Conservation (phyloP, 2,113 vertebrate genomes). For the Ascaphus truei region DNA sequence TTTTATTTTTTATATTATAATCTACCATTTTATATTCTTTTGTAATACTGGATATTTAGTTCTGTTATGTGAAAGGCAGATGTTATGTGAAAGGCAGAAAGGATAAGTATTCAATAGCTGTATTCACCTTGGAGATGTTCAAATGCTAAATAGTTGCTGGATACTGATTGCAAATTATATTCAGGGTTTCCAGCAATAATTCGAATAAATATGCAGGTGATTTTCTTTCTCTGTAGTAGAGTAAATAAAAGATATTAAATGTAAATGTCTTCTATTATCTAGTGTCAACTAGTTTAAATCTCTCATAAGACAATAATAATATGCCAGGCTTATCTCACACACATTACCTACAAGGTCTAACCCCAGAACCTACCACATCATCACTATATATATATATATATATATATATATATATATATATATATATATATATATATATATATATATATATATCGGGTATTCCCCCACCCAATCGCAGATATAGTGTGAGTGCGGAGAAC, state of each 20-base stretch:
- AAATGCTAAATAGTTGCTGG: slow-evolving; percentile 5
- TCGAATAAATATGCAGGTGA: slow-evolving; percentile 2
- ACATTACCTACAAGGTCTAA: too few species aligned
- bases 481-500: too few species aligned
- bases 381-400: too few species aligned
- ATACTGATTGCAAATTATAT: slow-evolving; percentile 26
- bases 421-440: too few species aligned
- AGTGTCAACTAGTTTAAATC: slow-evolving; percentile 34
- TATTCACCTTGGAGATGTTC: slow-evolving; percentile 15
- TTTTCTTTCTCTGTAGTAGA: neutral
- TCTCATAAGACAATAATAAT: slow-evolving; percentile 13
- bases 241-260: slow-evolving; percentile 21
- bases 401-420: too few species aligned
- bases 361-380: too few species aligned
- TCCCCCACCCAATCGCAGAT: too few species aligned
- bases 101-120: neutral
- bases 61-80: neutral
- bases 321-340: slow-evolving; percentile 21
- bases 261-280: slow-evolving; percentile 35
- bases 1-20: neutral
- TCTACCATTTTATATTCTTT: neutral
- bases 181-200: slow-evolving; percentile 14
- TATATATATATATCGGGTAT: too few species aligned
- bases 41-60: neutral
- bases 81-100: neutral